Conservation (phyloP, 2,888 invertebrate species). For the Cheilosia pagana region DNA sequence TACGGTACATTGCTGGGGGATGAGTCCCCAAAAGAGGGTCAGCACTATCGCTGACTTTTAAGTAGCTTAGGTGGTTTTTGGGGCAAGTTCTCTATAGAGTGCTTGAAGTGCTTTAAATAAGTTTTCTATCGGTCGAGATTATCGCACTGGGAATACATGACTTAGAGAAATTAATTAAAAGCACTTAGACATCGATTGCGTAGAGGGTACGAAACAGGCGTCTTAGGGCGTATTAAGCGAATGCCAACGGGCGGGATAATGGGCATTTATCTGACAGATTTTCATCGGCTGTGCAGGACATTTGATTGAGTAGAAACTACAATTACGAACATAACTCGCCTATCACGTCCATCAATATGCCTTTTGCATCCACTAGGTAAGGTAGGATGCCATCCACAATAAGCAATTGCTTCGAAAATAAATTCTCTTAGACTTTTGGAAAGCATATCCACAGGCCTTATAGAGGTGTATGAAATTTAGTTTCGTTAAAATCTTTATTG, state of each 20-base stretch:
- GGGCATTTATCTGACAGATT: neutral
- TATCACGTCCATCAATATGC: too few species aligned
- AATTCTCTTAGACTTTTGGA: too few species aligned
- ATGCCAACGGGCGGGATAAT: neutral
- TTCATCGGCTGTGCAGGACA: neutral
- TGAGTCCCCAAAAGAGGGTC: conserved; percentile 32
- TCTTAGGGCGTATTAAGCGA: neutral
- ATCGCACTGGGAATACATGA: conserved; percentile 3
- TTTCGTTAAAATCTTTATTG: too few species aligned
- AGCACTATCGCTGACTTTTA: conserved; percentile 26
- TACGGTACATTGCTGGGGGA: neutral
- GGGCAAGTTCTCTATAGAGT: neutral
- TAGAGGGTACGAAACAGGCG: neutral
- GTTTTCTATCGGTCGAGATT: conserved; percentile 1
- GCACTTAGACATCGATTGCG: conserved; percentile 17
- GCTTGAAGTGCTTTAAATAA: conserved; percentile 4
- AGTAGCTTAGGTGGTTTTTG: conserved; percentile 26
- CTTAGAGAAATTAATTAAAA: conserved; percentile 56
- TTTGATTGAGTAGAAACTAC: too few species aligned
- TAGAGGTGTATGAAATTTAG: too few species aligned
- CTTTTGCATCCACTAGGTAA: too few species aligned
- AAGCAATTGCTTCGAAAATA: too few species aligned
- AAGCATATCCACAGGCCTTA: too few species aligned
- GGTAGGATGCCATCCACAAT: too few species aligned
- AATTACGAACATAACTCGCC: too few species aligned